Percentiles rank a stretch among this genome's conserved stretches.
Evolutionary conservation across 1,140 invertebrate species (phyloP).

Genomic region (Drosophila punjabiensis): DNA sequence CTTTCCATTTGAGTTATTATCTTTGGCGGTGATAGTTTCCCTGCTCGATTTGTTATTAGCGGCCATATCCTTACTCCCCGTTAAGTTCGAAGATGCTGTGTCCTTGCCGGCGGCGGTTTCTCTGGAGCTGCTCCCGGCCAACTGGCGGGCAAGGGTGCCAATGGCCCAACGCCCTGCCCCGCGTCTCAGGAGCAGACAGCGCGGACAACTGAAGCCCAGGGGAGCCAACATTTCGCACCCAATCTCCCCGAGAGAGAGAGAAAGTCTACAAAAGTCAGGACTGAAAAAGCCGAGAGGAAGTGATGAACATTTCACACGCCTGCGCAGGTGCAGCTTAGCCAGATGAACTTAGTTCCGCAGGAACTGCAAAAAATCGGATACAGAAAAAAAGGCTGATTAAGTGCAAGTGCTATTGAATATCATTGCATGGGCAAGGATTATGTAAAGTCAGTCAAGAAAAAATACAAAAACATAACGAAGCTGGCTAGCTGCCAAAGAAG

Average conservation of each 20-base stretch:
- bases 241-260: slow-evolving; percentile 15
- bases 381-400: slow-evolving; percentile 58
- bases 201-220: slow-evolving; percentile 92
- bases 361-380: slow-evolving; percentile 68
- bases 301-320: slow-evolving; percentile 67
- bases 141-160: slow-evolving; percentile 17
- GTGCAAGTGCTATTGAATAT: slow-evolving; percentile 66
- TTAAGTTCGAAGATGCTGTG: neutral
- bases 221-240: slow-evolving; percentile 87
- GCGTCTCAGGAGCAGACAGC: slow-evolving; percentile 81
- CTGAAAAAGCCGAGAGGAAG: slow-evolving; percentile 50
- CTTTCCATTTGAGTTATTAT: slow-evolving; percentile 5
- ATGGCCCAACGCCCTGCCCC: slow-evolving; percentile 8
- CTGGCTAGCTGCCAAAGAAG: slow-evolving; percentile 5
- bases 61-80: neutral
- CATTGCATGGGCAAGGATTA: slow-evolving; percentile 46
- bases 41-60: neutral
- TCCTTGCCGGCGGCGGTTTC: slow-evolving; percentile 12
- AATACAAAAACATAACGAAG: slow-evolving; percentile 46
- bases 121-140: slow-evolving; percentile 34
- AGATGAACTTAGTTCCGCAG: slow-evolving; percentile 76
- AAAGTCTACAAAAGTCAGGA: slow-evolving; percentile 29
- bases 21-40: slow-evolving; percentile 8
- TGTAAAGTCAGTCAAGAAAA: slow-evolving; percentile 67
- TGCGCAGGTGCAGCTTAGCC: slow-evolving; percentile 56